A percentile compares a stretch with the other conserved stretches of the same genome.
phyloP scores from a whole-genome alignment of 2,888 invertebrate species.

The Nomada lathburiana region DNA sequence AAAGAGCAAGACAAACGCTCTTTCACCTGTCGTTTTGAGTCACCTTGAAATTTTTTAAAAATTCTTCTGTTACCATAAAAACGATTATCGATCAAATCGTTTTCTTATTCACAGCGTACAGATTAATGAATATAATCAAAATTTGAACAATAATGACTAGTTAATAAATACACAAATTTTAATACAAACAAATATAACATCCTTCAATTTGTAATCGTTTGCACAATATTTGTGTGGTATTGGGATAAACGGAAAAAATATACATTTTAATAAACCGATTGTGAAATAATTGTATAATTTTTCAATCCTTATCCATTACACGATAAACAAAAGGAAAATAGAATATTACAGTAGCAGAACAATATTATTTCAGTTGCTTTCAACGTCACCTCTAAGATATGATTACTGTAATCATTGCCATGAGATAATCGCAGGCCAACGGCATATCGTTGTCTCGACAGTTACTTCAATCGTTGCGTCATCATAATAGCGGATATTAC shows the following conservation, averaged over 20 bases:
- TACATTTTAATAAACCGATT: no score
- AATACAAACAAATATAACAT: no score
- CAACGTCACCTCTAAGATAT: not conserved
- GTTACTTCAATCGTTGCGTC: conserved; percentile 25
- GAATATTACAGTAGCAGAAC: not conserved
- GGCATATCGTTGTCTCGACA: conserved; percentile 24
- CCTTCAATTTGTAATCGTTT: not conserved
- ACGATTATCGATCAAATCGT: no score
- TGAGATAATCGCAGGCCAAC: conserved; percentile 18
- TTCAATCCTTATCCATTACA: no score
- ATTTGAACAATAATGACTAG: no score
- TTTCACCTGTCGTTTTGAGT: not conserved
- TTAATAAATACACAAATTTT: no score
- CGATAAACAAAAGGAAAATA: not conserved
- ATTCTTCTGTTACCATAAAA: no score
- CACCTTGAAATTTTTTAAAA: no score
- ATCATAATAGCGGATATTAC: conserved; percentile 18
- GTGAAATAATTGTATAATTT: no score
- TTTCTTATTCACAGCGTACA: no score
- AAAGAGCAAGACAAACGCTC: not conserved
- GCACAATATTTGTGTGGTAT: not conserved
- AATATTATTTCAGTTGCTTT: not conserved
- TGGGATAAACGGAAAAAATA: no score
- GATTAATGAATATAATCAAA: no score
- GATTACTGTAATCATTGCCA: conserved; percentile 23